A percentile compares a stretch with the other conserved stretches of the same genome.
Conservation (phyloP, 2,888 invertebrate genomes). For the Cacoxenus indagator region DNA sequence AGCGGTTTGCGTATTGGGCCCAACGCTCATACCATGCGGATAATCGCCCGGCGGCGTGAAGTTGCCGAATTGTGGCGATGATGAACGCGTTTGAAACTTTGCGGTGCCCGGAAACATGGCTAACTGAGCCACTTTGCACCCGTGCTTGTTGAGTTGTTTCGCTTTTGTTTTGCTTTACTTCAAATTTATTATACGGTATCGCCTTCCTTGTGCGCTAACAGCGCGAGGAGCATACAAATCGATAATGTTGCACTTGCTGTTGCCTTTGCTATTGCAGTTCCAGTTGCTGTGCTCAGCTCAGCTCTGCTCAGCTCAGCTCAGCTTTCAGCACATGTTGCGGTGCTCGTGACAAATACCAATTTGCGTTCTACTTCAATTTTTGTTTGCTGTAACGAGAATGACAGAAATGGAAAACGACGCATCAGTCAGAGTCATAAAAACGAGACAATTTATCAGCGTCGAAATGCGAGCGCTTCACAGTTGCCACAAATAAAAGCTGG, state of each 20-base stretch:
- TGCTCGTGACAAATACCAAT: constrained; percentile 8
- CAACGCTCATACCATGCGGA: constrained; percentile 69
- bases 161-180: constrained; percentile 2
- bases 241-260: not conserved
- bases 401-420: constrained; percentile 11
- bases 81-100: constrained; percentile 67
- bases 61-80: constrained; percentile 75
- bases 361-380: not conserved
- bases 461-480: constrained; percentile 45
- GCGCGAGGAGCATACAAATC: not conserved
- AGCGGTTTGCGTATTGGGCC: constrained; percentile 50
- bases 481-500: constrained; percentile 63
- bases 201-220: not conserved
- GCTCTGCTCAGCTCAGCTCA: constrained; percentile 6
- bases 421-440: constrained; percentile 21
- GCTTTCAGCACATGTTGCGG: constrained; percentile 49
- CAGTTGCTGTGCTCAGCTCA: not conserved
- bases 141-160: not conserved
- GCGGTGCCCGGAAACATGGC: constrained; percentile 66
- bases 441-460: constrained; percentile 56
- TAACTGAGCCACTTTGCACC: too few relatives aligned
- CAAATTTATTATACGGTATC: not conserved
- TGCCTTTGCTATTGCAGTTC: not conserved
- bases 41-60: constrained; percentile 79
- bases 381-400: constrained; percentile 26